A percentile compares a stretch with the other conserved stretches of the same genome.
These are phyloP conservation scores for Rhimphoctona megacephalus DNA, from an alignment of 2,888 invertebrate species.

Conservation along the genomic window DNA sequence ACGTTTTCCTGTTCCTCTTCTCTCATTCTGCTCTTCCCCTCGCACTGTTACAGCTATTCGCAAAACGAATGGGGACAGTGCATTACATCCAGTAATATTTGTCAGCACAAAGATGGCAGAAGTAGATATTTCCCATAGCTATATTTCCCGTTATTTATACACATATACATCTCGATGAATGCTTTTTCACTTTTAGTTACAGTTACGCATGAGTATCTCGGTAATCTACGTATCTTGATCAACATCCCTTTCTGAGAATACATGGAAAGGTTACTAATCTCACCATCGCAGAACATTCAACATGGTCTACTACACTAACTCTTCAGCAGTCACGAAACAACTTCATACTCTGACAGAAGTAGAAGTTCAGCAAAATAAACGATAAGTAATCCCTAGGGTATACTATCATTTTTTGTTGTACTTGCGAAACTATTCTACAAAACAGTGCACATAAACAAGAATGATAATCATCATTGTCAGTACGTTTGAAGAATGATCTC, in stretches of 20 bases:
- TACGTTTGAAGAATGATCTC: no score
- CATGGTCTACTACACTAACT: background rate
- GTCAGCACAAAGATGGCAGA: constrained; percentile 2
- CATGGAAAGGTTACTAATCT: constrained; percentile 1
- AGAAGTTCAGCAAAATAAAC: background rate
- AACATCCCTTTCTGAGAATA: constrained; percentile 7
- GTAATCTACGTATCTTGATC: constrained; percentile 8
- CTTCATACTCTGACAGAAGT: background rate
- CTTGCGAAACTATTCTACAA: background rate
- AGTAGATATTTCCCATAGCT: background rate
- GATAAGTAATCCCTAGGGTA: background rate
- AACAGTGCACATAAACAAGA: background rate
- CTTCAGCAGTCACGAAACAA: background rate
- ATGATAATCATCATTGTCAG: background rate
- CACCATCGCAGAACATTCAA: background rate
- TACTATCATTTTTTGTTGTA: background rate
- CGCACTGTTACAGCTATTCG: background rate
- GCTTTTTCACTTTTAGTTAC: constrained; percentile 18
- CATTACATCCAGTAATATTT: constrained; percentile 23
- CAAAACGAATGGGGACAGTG: constrained; percentile 2
- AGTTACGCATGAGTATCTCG: background rate
- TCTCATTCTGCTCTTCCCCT: constrained; percentile 21
- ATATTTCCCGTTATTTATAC: background rate
- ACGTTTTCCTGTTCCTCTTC: constrained; percentile 32
- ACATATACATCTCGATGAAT: background rate